Evolutionary conservation across 1,140 invertebrate species (phyloP), one percentile per base, ranked within the genome.

Genomic region (Drosophila parabipectinata): DNA sequence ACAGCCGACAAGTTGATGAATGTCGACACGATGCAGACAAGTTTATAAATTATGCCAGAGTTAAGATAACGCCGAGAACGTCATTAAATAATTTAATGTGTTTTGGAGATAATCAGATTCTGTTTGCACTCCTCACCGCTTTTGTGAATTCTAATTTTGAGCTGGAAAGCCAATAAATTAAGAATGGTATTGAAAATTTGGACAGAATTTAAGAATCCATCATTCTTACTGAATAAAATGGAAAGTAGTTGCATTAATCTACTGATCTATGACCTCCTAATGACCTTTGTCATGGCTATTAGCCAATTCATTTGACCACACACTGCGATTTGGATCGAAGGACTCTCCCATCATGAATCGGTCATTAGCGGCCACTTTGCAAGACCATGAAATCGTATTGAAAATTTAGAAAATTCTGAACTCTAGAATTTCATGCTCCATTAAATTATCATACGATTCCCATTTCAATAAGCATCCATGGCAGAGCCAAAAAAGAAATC

Each of bases 341-440:
- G 73, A 60, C 55, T 34, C 34, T 48, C 24, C 50, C 58, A 50
- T 66, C 62, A 15, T n/a, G 59, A 52, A 24, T 44, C 50, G 18
- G 60, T 85, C 80, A 84, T 84, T 84, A 84, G 82, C 69, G 51
- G 61, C 47, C 63, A 74, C 73, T 77, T 77, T 79, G 79, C 69
- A 69, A 18, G 47, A 58, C 76, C 74, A 59, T 74, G 58, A 79
- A 79, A 72, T 81, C 54, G 56, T 60, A 55, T 47, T 18, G 24
- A 48, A 50, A 26, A 8, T 56, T 26, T 28, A 14, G 37, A 74
- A 66, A 73, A 41, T 41, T n/a, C 14, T 4, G 18, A 57, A 51
- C 55, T 66, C 37, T 58, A 55, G 51, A 57, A 87, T 87, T 87
- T 87, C 82, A 87, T 87, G 82, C 82, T 87, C 83, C 82, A 87